Conservation (phyloP, 2,113 vertebrate genomes). For the Rhinichthys klamathensis region DNA sequence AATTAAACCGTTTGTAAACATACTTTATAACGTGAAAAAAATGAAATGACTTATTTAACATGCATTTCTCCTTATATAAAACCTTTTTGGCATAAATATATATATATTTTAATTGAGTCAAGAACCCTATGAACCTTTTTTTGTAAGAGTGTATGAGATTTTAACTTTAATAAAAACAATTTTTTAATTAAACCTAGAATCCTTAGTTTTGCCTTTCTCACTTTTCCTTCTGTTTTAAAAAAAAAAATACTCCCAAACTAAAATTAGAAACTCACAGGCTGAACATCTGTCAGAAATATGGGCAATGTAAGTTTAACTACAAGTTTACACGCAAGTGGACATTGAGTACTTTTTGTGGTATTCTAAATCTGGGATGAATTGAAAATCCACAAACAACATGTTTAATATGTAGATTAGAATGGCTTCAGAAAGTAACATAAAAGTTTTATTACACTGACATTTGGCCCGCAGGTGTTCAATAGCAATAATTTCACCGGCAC, state of each 20-base stretch:
- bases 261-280: not conserved
- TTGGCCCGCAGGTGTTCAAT: conserved; percentile 21
- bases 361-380: not conserved
- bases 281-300: conserved; percentile 23
- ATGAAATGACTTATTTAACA: no score
- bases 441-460: not conserved
- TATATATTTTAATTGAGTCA: no score
- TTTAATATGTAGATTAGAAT: not conserved
- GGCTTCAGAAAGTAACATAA: not conserved
- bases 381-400: not conserved
- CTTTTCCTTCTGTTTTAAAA: no score
- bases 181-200: not conserved
- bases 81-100: no score
- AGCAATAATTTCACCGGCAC: not conserved
- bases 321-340: conserved; percentile 1
- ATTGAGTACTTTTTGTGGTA: not conserved
- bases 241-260: not conserved
- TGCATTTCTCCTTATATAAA: no score
- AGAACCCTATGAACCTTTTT: not conserved
- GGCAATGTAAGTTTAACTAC: not conserved
- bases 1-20: no score
- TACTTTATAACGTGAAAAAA: no score
- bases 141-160: not conserved
- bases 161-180: not conserved
- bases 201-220: not conserved